Evolutionary conservation across 2,888 invertebrate species (phyloP).

Genomic region (Caenorhabditis zanzibari): DNA sequence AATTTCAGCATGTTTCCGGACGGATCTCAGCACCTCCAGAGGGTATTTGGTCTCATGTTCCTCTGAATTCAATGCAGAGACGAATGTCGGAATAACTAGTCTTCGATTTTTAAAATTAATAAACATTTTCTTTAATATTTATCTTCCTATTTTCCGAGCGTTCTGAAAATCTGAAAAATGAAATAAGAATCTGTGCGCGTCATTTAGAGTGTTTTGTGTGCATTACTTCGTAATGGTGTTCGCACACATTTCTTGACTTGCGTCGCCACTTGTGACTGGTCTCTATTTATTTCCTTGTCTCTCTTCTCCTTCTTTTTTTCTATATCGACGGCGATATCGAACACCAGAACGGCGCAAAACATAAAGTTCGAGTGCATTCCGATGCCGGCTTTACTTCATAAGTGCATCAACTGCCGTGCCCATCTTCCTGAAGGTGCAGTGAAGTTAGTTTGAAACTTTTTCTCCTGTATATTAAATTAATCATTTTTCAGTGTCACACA

Average conservation of each 20-base stretch:
- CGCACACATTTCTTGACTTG: conserved; percentile 27
- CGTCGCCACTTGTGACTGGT: conserved; percentile 40
- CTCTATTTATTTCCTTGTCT: conserved; percentile 19
- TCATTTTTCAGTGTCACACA: conserved; percentile 60
- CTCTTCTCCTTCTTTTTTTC: not conserved
- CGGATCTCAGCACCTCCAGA: conserved; percentile 61
- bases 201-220: conserved; percentile 30
- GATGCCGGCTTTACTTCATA: conserved; percentile 57
- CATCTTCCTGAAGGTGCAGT: conserved; percentile 48
- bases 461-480: not conserved
- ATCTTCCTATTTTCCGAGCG: no score
- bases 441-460: conserved; percentile 29
- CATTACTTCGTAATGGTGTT: conserved; percentile 42
- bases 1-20: conserved; percentile 51
- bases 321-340: not conserved
- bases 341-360: not conserved
- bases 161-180: no score
- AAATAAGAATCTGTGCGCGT: conserved; percentile 36
- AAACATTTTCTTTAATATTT: not conserved
- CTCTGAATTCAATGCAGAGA: not conserved
- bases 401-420: conserved; percentile 71
- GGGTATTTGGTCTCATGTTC: conserved; percentile 7
- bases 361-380: conserved; percentile 46
- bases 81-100: conserved; percentile 44
- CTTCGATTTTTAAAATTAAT: not conserved